Evolutionary conservation across 2,888 invertebrate species (phyloP).

Genomic region (Caenorhabditis sinica): DNA sequence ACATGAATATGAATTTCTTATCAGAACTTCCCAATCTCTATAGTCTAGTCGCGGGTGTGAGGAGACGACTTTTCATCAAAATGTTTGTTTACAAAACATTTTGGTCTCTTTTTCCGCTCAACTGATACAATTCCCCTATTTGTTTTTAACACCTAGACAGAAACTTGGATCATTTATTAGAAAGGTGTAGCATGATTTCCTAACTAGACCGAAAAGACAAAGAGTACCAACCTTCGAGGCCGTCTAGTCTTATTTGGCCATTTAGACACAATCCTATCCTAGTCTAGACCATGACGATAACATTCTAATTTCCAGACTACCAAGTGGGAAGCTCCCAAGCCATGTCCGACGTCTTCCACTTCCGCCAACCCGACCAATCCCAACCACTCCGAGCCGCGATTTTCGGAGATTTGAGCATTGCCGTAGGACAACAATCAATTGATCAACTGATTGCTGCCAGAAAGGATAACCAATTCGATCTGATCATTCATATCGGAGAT

Average conservation of each 20-base stretch:
- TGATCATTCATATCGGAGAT: conserved; percentile 87
- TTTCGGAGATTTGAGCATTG: conserved; percentile 95
- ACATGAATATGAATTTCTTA: no score
- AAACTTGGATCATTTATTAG: no score
- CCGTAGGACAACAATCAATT: conserved; percentile 91
- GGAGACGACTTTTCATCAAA: background rate
- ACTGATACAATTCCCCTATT: no score
- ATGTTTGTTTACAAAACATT: conserved; percentile 16
- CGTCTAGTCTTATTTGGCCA: no score
- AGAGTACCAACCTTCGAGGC: no score
- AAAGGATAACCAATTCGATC: conserved; percentile 86
- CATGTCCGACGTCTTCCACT: conserved; percentile 74
- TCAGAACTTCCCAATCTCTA: background rate
- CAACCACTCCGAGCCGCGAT: conserved; percentile 87
- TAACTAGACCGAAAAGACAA: no score
- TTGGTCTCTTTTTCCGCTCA: background rate
- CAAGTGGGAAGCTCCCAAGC: conserved; percentile 75
- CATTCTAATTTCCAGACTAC: conserved; percentile 73
- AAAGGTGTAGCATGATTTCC: no score
- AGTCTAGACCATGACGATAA: no score
- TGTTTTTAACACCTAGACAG: no score
- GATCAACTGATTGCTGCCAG: conserved; percentile 91
- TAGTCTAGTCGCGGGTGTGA: background rate
- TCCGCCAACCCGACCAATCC: conserved; percentile 71
- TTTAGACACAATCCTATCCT: no score